Evolutionary conservation across 1,140 invertebrate genomes (phyloP), one percentile per base, ranked within the genome.

Genomic region (Drosophila parvula): DNA sequence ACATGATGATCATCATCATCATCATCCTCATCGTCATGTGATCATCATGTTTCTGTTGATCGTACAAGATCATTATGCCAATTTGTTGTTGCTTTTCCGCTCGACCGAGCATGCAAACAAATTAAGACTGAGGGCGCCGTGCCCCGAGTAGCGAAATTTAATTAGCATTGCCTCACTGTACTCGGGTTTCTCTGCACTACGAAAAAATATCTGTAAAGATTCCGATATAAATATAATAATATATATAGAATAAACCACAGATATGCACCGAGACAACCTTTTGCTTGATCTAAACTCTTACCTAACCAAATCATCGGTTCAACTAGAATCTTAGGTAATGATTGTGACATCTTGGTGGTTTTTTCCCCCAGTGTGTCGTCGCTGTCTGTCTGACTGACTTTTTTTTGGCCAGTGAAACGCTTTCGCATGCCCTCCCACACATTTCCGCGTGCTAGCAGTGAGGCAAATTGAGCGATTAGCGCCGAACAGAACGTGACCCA

Each of bases 81-180:
- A 89, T 84, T 76, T 85, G 60, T 69, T 78, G 59, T 84, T 84
- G 74, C 71, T 80, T 89, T 88, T 88, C 84, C 76, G 83, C 83
- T 89, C 65, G 60, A 63, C 84, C 68, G 81, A 88, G 83, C 83
- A 88, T 88, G 83, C 83, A 83, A 88, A 88, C 81, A 65, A 89
- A 84, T 88, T 88, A 88, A 89, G 74, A 79, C 53, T 68, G 68
- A 69, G 79, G 81, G 76, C 80, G 70, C 76, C 77, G 60, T 63
- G 59, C 67, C 56, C 64, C 41, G 51, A 51, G 69, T 40, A 74
- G 79, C 59, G 50, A 82, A 86, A 86, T 86, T 88, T 88, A 88
- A 88, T 88, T 88, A 83, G 68, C 64, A 78, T 83, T 80, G 61
- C 82, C 78, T 41, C 73, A 80, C 36, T 64, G 28, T 62, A 57